Conservation (phyloP, 2,888 invertebrate genomes). For the Teinopalpus imperialis region DNA sequence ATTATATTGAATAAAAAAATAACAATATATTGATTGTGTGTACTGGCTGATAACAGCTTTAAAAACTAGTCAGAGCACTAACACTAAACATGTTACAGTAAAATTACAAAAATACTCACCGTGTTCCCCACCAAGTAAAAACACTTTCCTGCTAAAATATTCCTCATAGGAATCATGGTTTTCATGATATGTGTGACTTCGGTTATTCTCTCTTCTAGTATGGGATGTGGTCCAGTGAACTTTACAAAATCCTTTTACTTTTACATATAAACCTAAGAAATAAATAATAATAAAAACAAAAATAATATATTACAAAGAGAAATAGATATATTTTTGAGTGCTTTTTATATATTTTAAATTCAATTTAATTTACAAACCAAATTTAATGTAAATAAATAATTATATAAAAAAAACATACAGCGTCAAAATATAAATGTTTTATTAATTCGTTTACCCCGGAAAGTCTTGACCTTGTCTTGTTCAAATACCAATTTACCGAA, state of each 20-base stretch:
- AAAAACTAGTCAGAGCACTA: no score
- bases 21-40: no score
- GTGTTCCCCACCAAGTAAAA: slow-evolving; percentile 66
- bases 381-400: no score
- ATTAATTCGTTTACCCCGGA: slow-evolving; percentile 61
- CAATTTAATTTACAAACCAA: no score
- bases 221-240: slow-evolving; percentile 72
- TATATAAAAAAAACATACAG: no score
- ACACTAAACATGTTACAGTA: no score
- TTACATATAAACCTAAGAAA: slow-evolving; percentile 72
- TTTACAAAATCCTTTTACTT: slow-evolving; percentile 74
- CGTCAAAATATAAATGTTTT: not conserved
- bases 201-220: slow-evolving; percentile 44
- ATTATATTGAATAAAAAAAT: no score
- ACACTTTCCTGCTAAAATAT: slow-evolving; percentile 66
- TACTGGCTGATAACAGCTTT: no score
- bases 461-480: slow-evolving; percentile 55
- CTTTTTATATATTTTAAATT: no score
- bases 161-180: slow-evolving; percentile 76
- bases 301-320: not conserved
- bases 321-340: no score
- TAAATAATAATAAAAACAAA: not conserved
- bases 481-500: slow-evolving; percentile 56
- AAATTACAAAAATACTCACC: slow-evolving; percentile 63
- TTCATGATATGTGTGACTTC: slow-evolving; percentile 44